Percentiles rank a stretch among this genome's conserved stretches.
phyloP scores from a whole-genome alignment of 2,113 vertebrate species.

The Scytalopus superciliaris region DNA sequence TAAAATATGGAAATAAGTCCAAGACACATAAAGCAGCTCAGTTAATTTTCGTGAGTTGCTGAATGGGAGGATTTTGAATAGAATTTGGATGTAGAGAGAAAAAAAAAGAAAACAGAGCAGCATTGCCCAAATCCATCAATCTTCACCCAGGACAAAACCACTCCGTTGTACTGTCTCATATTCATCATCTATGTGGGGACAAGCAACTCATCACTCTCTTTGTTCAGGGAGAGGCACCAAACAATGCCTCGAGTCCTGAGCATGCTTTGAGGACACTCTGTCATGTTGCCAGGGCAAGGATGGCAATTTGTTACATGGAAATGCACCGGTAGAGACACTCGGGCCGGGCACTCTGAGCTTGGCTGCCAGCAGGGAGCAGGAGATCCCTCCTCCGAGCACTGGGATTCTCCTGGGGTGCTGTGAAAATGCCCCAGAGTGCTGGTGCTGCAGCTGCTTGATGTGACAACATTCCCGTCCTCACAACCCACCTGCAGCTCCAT shows the following conservation, averaged over 20 bases:
- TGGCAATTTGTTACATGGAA: background rate
- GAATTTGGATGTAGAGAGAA: background rate
- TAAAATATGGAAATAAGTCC: background rate
- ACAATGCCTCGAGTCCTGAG: background rate
- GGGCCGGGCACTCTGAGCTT: background rate
- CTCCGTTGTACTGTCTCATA: background rate
- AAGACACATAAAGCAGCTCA: background rate
- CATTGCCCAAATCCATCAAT: constrained; percentile 1
- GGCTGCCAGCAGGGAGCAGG: background rate
- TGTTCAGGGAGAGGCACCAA: background rate
- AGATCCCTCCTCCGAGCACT: background rate
- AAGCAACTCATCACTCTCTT: background rate
- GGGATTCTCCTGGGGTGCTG: background rate
- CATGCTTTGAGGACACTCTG: background rate
- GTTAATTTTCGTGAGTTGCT: background rate
- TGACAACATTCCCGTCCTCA: background rate
- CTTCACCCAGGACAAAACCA: background rate
- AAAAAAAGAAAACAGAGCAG: accelerated
- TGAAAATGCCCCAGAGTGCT: accelerated
- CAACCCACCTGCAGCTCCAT: accelerated
- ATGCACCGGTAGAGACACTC: background rate
- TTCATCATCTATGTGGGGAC: background rate
- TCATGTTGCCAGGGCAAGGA: background rate
- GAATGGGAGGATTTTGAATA: background rate
- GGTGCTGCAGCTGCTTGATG: background rate